A percentile compares a stretch with the other conserved stretches of the same genome.
phyloP scores from a whole-genome alignment of 2,888 invertebrate species.

The Dicranocentrus wangi region DNA sequence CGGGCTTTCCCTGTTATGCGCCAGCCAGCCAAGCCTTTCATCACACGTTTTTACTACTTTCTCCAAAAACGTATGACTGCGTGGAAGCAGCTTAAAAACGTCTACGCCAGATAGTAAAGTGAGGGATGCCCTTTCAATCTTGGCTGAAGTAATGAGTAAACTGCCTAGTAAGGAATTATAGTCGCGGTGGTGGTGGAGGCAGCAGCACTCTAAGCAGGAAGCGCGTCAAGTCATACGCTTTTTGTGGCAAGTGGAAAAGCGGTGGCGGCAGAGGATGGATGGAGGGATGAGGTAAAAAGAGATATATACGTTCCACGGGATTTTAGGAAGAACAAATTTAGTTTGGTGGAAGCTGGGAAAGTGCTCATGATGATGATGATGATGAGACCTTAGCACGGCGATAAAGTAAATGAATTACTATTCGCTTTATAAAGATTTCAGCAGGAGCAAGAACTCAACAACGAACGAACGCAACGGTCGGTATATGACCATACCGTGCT shows the following conservation, averaged over 20 bases:
- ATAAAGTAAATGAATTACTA: conserved; percentile 56
- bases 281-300: not conserved
- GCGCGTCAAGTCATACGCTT: not conserved
- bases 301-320: not conserved
- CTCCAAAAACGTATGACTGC: not conserved
- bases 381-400: conserved; percentile 9
- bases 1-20: too few species aligned
- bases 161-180: too few species aligned
- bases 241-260: conserved; percentile 7
- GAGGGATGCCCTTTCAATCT: not conserved
- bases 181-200: too few species aligned
- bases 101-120: not conserved
- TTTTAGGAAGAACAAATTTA: not conserved
- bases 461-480: not conserved
- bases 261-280: too few species aligned
- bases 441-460: conserved; percentile 1
- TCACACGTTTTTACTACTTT: not conserved
- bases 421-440: conserved; percentile 52
- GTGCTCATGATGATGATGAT: not conserved
- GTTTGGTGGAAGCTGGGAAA: not conserved
- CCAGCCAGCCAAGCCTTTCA: too few species aligned
- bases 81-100: too few species aligned
- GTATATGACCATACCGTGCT: too few species aligned
- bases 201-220: not conserved
- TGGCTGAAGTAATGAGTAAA: not conserved